These are phyloP conservation scores for Leucoraja erinaceus DNA, from an alignment of 2,113 vertebrate genomes.

Conservation along the genomic window DNA sequence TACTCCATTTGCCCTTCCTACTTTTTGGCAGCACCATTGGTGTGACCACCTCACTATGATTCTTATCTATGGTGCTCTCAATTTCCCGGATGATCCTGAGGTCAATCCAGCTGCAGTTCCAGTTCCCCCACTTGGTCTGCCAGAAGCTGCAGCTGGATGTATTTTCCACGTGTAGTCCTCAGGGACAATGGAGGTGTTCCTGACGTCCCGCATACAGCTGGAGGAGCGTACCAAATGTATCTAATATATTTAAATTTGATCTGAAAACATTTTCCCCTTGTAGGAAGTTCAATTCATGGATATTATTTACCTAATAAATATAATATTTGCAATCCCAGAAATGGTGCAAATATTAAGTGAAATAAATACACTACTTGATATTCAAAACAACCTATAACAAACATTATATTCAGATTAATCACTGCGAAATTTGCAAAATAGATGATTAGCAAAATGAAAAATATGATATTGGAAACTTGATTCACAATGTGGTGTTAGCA, in stretches of 20 bases:
- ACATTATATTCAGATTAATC: background rate
- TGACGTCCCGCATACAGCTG: too few species aligned
- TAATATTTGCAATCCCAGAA: background rate
- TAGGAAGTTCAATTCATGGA: background rate
- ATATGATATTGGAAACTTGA: background rate
- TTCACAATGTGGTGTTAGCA: background rate
- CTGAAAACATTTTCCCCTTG: background rate
- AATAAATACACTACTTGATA: background rate
- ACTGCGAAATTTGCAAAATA: background rate
- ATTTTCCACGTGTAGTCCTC: too few species aligned
- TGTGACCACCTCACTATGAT: too few species aligned
- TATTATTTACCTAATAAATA: background rate
- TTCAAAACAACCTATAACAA: background rate
- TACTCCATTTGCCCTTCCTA: too few species aligned
- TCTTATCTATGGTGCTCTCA: too few species aligned
- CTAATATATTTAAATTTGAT: background rate
- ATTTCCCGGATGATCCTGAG: too few species aligned
- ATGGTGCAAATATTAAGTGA: background rate
- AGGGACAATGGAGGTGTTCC: too few species aligned
- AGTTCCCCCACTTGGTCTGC: too few species aligned
- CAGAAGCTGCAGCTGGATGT: too few species aligned
- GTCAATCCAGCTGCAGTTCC: too few species aligned
- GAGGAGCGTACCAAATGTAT: too few species aligned
- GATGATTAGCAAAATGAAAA: background rate
- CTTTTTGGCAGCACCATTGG: too few species aligned